Percentiles rank a stretch among this genome's conserved stretches.
Conservation (phyloP, 2,113 vertebrate genomes). For the Nannospalax galili region DNA sequence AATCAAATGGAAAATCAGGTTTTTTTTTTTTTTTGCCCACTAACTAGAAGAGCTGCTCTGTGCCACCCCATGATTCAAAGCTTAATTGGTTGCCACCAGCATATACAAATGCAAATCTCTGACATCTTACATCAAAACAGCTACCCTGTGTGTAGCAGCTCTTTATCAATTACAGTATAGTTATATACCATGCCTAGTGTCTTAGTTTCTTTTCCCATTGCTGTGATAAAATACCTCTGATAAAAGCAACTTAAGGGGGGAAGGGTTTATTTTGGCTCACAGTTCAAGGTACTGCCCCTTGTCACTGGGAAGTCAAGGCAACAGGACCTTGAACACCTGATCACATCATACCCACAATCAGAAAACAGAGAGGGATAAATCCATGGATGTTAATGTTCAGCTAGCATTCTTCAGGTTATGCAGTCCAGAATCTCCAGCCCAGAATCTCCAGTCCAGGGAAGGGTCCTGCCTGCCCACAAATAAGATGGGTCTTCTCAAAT, state of each 20-base stretch:
- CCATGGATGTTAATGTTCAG: neutral
- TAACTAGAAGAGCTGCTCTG: neutral
- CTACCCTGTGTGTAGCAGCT: neutral
- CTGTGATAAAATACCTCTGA: neutral
- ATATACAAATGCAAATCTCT: neutral
- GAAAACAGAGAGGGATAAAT: neutral
- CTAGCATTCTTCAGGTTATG: neutral
- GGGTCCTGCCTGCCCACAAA: too few relatives aligned
- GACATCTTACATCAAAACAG: neutral
- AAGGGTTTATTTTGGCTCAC: neutral
- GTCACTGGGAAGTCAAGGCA: neutral
- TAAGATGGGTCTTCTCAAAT: neutral
- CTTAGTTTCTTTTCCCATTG: neutral
- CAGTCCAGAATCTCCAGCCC: neutral
- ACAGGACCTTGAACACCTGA: neutral
- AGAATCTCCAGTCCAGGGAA: neutral
- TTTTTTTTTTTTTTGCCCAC: neutral
- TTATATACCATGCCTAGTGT: neutral
- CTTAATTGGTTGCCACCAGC: constrained; percentile 1
- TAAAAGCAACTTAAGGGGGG: neutral
- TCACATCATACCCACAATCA: neutral
- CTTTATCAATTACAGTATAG: neutral
- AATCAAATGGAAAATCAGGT: constrained; percentile 33
- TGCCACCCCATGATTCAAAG: neutral
- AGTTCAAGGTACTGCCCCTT: neutral